Percentiles rank a stretch among this genome's conserved stretches.
phyloP scores from a whole-genome alignment of 1,140 invertebrate genomes.

The Trichogramma pretiosum region DNA sequence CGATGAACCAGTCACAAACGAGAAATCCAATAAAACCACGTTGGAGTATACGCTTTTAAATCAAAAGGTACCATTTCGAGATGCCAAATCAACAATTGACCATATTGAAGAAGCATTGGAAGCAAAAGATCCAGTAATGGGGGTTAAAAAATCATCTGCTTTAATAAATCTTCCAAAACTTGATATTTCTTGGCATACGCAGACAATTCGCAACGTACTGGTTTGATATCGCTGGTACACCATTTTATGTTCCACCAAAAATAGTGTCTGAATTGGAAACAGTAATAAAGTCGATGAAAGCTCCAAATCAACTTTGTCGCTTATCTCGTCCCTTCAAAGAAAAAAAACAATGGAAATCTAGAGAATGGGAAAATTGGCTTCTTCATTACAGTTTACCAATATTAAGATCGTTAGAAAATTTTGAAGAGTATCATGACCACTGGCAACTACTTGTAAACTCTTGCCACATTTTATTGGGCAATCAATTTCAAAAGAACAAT shows the following conservation, averaged over 20 bases:
- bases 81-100: background rate
- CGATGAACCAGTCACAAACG: no score
- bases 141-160: no score
- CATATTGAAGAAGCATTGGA: no score
- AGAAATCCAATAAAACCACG: background rate
- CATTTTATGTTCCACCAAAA: background rate
- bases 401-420: background rate
- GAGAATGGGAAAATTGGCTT: no score
- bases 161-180: no score
- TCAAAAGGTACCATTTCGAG: background rate
- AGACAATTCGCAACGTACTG: slow-evolving; percentile 19
- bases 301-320: slow-evolving; percentile 11
- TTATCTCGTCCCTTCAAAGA: slow-evolving; percentile 10
- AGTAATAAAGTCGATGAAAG: slow-evolving; percentile 6
- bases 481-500: background rate
- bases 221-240: slow-evolving; percentile 4
- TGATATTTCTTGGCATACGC: slow-evolving; percentile 9
- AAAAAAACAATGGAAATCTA: no score
- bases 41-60: background rate
- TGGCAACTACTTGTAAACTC: slow-evolving; percentile 13
- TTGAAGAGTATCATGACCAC: slow-evolving; percentile 10
- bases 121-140: background rate
- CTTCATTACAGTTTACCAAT: no score
- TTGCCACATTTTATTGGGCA: slow-evolving; percentile 1
- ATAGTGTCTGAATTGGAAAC: background rate